Conservation (phyloP, 2,113 vertebrate genomes). For the Eulacestoma nigropectus region DNA sequence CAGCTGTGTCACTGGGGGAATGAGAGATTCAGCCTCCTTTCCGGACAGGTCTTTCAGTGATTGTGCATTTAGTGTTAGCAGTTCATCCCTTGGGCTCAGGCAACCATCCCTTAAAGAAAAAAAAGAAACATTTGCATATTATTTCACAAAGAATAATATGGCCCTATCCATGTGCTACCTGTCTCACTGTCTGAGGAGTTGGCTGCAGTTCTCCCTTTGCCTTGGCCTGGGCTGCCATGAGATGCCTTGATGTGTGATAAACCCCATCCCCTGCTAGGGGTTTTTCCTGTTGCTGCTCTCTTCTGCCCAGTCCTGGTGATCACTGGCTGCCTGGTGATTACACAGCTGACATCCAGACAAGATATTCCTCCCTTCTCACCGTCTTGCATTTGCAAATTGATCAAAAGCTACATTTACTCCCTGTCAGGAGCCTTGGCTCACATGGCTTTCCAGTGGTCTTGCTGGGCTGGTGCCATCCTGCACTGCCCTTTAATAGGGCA, state of each 20-base stretch:
- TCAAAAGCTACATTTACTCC: not conserved
- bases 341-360: not conserved
- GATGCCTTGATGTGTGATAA: not conserved
- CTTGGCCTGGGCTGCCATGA: not conserved
- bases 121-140: not conserved
- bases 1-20: not conserved
- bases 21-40: constrained; percentile 32
- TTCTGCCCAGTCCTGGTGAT: not conserved
- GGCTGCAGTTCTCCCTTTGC: not conserved
- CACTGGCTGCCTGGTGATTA: not conserved
- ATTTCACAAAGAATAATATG: not conserved
- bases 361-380: not conserved
- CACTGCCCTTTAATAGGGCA: not conserved
- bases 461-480: not conserved
- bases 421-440: not conserved
- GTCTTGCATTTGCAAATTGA: not conserved
- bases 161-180: not conserved
- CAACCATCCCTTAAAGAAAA: constrained; percentile 45
- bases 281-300: not conserved
- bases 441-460: not conserved
- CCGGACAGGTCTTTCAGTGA: constrained; percentile 56
- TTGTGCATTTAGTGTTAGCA: constrained; percentile 65
- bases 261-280: not conserved
- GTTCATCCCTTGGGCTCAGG: constrained; percentile 57
- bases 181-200: not conserved